Percentiles rank a stretch among this genome's conserved stretches.
These are phyloP conservation scores for Orchesella flavescens DNA, from an alignment of 2,888 invertebrate species.

Conservation along the genomic window DNA sequence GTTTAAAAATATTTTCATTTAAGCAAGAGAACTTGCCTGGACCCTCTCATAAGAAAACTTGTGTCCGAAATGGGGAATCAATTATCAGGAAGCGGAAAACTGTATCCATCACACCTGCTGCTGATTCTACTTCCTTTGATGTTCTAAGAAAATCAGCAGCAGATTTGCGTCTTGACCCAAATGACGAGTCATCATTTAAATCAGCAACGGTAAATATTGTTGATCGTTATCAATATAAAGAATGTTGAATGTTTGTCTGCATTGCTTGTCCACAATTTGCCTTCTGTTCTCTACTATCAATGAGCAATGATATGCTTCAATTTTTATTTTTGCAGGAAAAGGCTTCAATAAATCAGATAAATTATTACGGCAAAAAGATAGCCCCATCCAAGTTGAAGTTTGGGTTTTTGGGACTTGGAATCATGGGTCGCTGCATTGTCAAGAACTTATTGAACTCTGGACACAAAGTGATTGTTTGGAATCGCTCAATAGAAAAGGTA, in stretches of 20 bases:
- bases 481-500: constrained; percentile 93
- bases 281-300: too few species aligned
- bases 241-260: too few species aligned
- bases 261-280: too few species aligned
- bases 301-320: too few species aligned
- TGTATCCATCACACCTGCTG: constrained; percentile 35
- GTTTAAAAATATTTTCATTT: too few species aligned
- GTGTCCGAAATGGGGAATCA: constrained; percentile 45
- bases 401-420: constrained; percentile 95
- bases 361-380: constrained; percentile 88
- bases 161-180: constrained; percentile 79
- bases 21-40: too few species aligned
- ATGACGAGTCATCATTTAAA: constrained; percentile 81
- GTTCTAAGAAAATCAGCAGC: constrained; percentile 77
- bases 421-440: constrained; percentile 95
- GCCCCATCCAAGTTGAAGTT: constrained; percentile 89
- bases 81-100: constrained; percentile 46
- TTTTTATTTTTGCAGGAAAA: constrained; percentile 73
- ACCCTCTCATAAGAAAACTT: constrained; percentile 56
- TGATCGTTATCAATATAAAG: too few species aligned
- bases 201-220: constrained; percentile 83
- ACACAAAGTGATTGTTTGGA: too few species aligned
- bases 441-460: constrained; percentile 94
- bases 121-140: too few species aligned
- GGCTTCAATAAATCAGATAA: constrained; percentile 76